Percentiles rank a stretch among this genome's conserved stretches.
Evolutionary conservation across 2,113 vertebrate species (phyloP).

Genomic region (Pangasianodon hypophthalmus): DNA sequence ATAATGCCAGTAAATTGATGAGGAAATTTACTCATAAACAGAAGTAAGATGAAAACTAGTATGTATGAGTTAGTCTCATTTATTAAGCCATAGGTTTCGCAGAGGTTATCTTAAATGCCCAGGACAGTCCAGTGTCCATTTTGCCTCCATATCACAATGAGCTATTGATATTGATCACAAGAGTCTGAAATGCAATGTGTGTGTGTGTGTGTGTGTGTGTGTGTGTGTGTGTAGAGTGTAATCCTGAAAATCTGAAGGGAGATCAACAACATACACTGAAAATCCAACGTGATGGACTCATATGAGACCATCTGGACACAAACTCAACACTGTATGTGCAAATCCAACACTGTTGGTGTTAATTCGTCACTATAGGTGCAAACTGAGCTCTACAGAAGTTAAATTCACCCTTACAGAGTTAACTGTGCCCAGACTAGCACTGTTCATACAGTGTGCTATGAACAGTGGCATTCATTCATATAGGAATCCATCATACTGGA

Average conservation of each 20-base stretch:
- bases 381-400: not conserved
- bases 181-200: not conserved
- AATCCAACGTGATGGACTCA: not conserved
- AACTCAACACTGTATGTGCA: not conserved
- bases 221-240: not conserved
- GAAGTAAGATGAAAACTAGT: not conserved
- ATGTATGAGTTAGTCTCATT: not conserved
- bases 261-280: not conserved
- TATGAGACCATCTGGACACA: not conserved
- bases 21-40: not conserved
- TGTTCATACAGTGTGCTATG: not conserved
- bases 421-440: not conserved
- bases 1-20: not conserved
- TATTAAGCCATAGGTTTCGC: not conserved
- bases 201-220: conserved; percentile 3
- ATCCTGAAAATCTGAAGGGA: not conserved
- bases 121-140: not conserved
- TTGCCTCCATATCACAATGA: not conserved
- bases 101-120: not conserved
- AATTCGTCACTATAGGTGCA: not conserved
- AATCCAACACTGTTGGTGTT: not conserved
- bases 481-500: not conserved
- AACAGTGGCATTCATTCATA: not conserved
- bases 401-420: not conserved
- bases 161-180: not conserved